A percentile compares a stretch with the other conserved stretches of the same genome.
phyloP scores from a whole-genome alignment of 2,888 invertebrate species.

The Tholera decimalis region DNA sequence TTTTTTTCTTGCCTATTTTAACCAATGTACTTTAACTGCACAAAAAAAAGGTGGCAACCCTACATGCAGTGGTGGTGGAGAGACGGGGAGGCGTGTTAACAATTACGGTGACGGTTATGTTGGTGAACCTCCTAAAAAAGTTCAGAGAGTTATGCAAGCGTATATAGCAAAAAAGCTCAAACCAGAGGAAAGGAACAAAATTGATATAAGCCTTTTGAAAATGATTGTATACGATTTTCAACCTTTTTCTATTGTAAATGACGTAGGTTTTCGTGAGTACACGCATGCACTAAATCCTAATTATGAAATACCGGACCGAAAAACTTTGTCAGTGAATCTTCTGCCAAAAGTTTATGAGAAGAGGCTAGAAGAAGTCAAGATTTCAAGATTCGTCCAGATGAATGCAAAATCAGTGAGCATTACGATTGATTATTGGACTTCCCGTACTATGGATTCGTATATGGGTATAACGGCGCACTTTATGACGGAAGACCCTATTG shows the following conservation, averaged over 20 bases:
- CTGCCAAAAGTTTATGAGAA: not conserved
- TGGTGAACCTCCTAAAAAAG: not conserved
- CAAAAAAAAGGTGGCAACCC: too few relatives aligned
- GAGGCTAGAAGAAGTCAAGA: not conserved
- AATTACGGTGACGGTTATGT: not conserved
- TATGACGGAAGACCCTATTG: not conserved
- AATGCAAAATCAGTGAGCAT: not conserved
- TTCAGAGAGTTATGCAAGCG: not conserved
- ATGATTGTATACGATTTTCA: conserved; percentile 2
- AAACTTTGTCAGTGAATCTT: not conserved
- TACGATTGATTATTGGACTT: not conserved
- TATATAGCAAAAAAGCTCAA: not conserved
- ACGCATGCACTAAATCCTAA: not conserved
- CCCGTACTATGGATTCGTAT: not conserved
- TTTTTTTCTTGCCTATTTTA: too few relatives aligned
- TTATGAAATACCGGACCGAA: not conserved
- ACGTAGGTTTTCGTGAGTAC: conserved; percentile 2
- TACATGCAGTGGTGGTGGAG: not conserved
- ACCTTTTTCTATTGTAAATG: not conserved
- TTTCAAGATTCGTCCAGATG: not conserved
- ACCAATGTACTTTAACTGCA: too few relatives aligned
- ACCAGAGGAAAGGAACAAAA: not conserved
- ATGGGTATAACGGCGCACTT: not conserved
- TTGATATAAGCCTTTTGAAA: not conserved
- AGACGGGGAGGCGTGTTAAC: not conserved